phyloP scores from a whole-genome alignment of 2,888 invertebrate species.

The Melitaea athalia region DNA sequence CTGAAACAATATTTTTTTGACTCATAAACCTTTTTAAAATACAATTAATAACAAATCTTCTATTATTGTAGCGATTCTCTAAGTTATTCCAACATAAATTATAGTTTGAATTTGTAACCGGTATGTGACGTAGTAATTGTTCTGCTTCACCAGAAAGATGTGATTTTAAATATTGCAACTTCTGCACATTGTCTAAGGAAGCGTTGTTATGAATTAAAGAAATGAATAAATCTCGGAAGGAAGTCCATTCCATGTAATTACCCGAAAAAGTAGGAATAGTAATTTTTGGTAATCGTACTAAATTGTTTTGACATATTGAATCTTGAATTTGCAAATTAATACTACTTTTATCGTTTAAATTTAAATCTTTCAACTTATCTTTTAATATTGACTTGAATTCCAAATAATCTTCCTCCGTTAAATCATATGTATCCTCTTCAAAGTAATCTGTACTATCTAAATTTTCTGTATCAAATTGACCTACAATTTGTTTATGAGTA shows the following conservation, averaged over 20 bases:
- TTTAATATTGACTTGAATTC: neutral
- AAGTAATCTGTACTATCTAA: too few relatives aligned
- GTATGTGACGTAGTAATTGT: constrained; percentile 35
- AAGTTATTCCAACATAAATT: constrained; percentile 38
- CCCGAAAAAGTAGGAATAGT: constrained; percentile 27
- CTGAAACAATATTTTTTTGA: constrained; percentile 19
- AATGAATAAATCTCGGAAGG: constrained; percentile 1
- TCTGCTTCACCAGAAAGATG: constrained; percentile 42
- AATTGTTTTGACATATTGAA: neutral
- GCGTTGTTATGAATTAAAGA: constrained; percentile 31
- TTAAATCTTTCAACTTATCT: neutral
- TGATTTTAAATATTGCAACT: constrained; percentile 21
- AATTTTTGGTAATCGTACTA: neutral
- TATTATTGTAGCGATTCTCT: constrained; percentile 39
- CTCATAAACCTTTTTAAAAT: constrained; percentile 34
- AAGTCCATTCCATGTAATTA: constrained; percentile 34
- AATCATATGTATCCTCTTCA: too few relatives aligned
- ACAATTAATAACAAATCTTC: constrained; percentile 34
- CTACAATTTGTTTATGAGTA: too few relatives aligned
- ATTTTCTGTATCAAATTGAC: too few relatives aligned
- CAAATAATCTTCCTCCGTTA: too few relatives aligned
- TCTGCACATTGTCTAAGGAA: constrained; percentile 40
- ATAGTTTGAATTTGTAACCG: constrained; percentile 4
- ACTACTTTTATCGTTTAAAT: neutral
- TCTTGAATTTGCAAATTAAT: neutral